phyloP scores from a whole-genome alignment of 2,113 vertebrate species.

The Pterophyllum scalare region DNA sequence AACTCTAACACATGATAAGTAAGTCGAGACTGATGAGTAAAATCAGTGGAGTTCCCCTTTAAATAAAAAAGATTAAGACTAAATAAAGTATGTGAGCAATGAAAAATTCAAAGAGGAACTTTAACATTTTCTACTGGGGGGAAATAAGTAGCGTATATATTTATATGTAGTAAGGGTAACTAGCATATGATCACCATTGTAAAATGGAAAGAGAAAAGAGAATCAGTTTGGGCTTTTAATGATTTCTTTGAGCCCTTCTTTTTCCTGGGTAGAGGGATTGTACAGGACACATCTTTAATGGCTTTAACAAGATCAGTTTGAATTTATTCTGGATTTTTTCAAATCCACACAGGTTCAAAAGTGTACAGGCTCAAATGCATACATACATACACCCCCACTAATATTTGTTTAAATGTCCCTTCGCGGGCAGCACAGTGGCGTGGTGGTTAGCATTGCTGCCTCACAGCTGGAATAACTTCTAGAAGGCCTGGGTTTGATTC shows the following conservation, averaged over 20 bases:
- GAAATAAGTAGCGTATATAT: neutral
- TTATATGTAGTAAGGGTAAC: neutral
- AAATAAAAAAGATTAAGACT: too few species aligned
- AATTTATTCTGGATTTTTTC: neutral
- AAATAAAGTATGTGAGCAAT: neutral
- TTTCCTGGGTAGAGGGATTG: neutral
- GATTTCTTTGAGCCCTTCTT: neutral
- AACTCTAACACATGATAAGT: too few species aligned
- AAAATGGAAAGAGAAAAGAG: neutral
- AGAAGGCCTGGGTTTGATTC: too few species aligned
- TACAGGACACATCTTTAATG: neutral
- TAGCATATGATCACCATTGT: neutral
- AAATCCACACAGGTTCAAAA: neutral
- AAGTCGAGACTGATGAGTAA: too few species aligned
- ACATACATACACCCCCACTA: neutral
- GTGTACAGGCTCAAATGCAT: too few species aligned
- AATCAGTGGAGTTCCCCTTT: too few species aligned
- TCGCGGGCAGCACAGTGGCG: too few species aligned
- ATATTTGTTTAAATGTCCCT: neutral
- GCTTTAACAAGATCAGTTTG: neutral
- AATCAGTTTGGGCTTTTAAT: neutral
- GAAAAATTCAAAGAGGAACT: neutral
- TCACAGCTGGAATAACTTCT: too few species aligned
- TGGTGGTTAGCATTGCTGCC: too few species aligned
- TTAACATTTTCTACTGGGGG: neutral